Conservation (phyloP, 1,140 invertebrate genomes). For the Heliconius hewitsoni region DNA sequence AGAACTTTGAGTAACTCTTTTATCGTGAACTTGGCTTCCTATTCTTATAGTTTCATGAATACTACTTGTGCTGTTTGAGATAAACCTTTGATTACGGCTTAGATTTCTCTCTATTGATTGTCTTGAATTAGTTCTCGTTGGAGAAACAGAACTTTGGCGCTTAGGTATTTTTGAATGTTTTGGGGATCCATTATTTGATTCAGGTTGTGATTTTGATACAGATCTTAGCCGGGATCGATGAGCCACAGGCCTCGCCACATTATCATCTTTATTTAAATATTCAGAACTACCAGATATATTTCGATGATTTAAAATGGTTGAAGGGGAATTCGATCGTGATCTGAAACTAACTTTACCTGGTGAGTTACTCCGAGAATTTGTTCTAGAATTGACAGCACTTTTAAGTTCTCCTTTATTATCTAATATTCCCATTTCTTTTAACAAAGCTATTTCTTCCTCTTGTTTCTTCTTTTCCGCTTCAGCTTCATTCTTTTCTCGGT, state of each 20-base stretch:
- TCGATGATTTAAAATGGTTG: constrained; percentile 66
- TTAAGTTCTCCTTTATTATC: constrained; percentile 58
- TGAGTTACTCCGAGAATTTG: constrained; percentile 67
- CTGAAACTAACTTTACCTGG: constrained; percentile 67
- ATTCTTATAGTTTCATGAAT: constrained; percentile 76
- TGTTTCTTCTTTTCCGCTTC: constrained; percentile 71
- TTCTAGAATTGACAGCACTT: constrained; percentile 57
- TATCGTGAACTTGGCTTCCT: constrained; percentile 64
- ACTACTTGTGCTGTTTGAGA: constrained; percentile 79
- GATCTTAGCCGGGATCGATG: constrained; percentile 64
- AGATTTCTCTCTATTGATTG: constrained; percentile 58
- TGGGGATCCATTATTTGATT: constrained; percentile 75
- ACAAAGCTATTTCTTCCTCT: constrained; percentile 75
- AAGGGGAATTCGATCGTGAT: constrained; percentile 76
- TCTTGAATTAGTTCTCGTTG: constrained; percentile 58
- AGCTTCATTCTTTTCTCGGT: constrained; percentile 78
- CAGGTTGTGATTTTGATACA: constrained; percentile 72
- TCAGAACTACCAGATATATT: constrained; percentile 57
- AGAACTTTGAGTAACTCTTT: constrained; percentile 69
- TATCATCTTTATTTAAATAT: constrained; percentile 52
- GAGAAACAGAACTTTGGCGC: constrained; percentile 76
- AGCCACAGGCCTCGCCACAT: constrained; percentile 54
- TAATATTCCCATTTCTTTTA: constrained; percentile 75
- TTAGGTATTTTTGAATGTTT: constrained; percentile 78
- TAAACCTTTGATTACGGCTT: constrained; percentile 69